Evolutionary conservation across 2,888 invertebrate genomes (phyloP), one percentile per base, ranked within the genome.

Genomic region (Spicauda simplicius): DNA sequence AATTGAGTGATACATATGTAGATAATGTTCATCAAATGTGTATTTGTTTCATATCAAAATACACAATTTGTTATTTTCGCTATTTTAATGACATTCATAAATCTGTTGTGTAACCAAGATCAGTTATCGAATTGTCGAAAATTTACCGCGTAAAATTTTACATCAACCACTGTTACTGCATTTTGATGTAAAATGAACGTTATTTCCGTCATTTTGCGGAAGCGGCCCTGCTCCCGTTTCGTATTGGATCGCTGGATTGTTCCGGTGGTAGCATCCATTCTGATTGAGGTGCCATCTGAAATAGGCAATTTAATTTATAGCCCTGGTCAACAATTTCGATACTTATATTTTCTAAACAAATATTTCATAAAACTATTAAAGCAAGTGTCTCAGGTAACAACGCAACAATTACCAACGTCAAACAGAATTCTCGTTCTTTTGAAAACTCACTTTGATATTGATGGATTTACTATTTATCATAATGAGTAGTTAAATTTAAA

Each of bases 181-280:
- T 50, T 48, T 59, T 59, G 45, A 25, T 48, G 48, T 59, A 48
- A 59, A 59, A n/a, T 48, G 59, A 30, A 59, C 48, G 25, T 45
- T 25, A 59, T 59, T 59, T 59, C 59, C 59, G 59, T 59, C 59
- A 50, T 59, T 58, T 59, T 25, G 45, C 59, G 16, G 59, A 59
- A 59, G n/a, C 59, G 20, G 20, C 48, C 45, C n/a, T 45, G 58
- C 59, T 59, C 59, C 59, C 59, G 20, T 59, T 58, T 45, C 16
- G 16, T 58, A 20, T 48, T 58, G n/a, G 58, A 58, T 45, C 41
- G 58, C 45, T 58, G 58, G 58, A 58, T 58, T 14, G 41, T 41
- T 41, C 41, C 41, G 41, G 12, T 41, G 41, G 41, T 14, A 14
- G 41, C 41, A 41, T 41, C 41, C 14, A 11, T 41, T 41, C 25